Evolutionary conservation across 2,888 invertebrate species (phyloP).

Genomic region (Lycia hirtaria): DNA sequence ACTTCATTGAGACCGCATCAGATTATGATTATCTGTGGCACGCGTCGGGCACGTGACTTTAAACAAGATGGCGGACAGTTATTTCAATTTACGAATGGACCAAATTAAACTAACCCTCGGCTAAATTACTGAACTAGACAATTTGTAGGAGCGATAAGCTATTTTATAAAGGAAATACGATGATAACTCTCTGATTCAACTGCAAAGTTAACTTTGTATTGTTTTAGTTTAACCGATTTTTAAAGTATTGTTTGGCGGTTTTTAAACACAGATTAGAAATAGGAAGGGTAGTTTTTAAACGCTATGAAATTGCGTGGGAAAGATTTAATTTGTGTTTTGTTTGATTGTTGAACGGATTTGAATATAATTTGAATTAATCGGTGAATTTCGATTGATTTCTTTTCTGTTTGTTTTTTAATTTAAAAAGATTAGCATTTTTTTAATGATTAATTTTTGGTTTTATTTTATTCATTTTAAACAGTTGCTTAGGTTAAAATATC

Average conservation of each 20-base stretch:
- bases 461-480: too few relatives aligned
- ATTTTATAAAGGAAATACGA: not conserved
- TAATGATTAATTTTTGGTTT: not conserved
- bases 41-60: constrained; percentile 46
- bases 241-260: constrained; percentile 61
- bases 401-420: too few relatives aligned
- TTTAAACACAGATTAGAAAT: constrained; percentile 50
- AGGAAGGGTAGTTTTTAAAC: constrained; percentile 39
- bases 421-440: too few relatives aligned
- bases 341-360: constrained; percentile 7
- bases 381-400: not conserved
- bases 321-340: constrained; percentile 3
- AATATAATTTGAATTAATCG: too few relatives aligned
- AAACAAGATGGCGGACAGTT: constrained; percentile 44
- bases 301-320: constrained; percentile 42
- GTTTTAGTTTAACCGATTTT: constrained; percentile 40
- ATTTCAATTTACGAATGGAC: constrained; percentile 47
- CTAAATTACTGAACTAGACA: not conserved
- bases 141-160: not conserved
- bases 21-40: constrained; percentile 30
- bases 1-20: constrained; percentile 20
- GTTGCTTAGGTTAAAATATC: too few relatives aligned
- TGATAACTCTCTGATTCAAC: not conserved
- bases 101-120: not conserved
- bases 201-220: not conserved